phyloP scores from a whole-genome alignment of 2,797 vertebrate species.

The Crax fasciolata region DNA sequence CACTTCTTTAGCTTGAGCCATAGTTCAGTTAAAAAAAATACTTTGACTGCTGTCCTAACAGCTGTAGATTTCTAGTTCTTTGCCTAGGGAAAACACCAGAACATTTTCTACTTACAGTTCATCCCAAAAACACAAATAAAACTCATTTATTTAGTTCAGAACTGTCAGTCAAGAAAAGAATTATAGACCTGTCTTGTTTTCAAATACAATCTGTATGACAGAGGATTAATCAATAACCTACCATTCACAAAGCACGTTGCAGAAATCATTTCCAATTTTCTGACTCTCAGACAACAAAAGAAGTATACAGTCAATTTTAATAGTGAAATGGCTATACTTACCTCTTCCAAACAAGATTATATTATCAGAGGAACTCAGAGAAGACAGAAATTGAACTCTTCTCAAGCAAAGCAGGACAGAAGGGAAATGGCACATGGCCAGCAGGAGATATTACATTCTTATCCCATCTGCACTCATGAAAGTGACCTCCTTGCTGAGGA shows the following conservation, averaged over 20 bases:
- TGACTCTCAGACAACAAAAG: constrained; percentile 8
- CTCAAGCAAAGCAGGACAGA: constrained; percentile 33
- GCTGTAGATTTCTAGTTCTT: constrained; percentile 15
- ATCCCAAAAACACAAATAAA: constrained; percentile 28
- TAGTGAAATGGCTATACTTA: constrained; percentile 61
- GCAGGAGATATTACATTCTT: constrained; percentile 9
- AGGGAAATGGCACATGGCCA: constrained; percentile 20
- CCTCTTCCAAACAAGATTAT: constrained; percentile 63
- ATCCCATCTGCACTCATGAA: constrained; percentile 39
- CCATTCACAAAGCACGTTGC: constrained; percentile 54
- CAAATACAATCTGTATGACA: constrained; percentile 55
- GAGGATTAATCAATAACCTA: constrained; percentile 64
- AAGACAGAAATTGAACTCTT: constrained; percentile 45
- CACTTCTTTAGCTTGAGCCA: not conserved
- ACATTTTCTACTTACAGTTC: constrained; percentile 26
- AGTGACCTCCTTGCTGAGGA: constrained; percentile 29
- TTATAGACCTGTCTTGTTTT: constrained; percentile 59
- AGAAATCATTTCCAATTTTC: constrained; percentile 64
- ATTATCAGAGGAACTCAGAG: constrained; percentile 36
- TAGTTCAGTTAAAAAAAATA: not conserved
- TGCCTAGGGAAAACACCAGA: not conserved
- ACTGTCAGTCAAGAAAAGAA: constrained; percentile 58
- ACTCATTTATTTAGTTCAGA: constrained; percentile 41
- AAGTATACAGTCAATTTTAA: constrained; percentile 41
- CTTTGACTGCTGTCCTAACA: not conserved